phyloP scores from a whole-genome alignment of 1,140 invertebrate genomes.

The Drosophila orosa region DNA sequence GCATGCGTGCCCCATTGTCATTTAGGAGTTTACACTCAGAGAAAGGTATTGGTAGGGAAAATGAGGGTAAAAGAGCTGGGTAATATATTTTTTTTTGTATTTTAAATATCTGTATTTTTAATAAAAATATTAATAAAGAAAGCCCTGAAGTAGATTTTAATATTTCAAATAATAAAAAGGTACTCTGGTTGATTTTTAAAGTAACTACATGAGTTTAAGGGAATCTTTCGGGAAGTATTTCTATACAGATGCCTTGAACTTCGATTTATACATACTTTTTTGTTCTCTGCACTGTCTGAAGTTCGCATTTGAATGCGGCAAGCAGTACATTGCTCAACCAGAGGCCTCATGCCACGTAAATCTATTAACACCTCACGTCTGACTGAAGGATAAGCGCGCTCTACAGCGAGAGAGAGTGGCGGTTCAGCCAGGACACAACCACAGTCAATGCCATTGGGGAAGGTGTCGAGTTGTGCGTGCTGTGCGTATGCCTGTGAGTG shows the following conservation, averaged over 20 bases:
- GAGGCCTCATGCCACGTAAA: slow-evolving; percentile 63
- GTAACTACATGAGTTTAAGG: too few species aligned
- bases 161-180: too few species aligned
- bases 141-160: not conserved
- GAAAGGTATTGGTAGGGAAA: not conserved
- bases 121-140: not conserved
- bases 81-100: not conserved
- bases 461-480: slow-evolving; percentile 54
- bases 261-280: not conserved
- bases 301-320: slow-evolving; percentile 37
- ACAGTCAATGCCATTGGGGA: slow-evolving; percentile 38
- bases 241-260: not conserved
- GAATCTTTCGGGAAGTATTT: not conserved
- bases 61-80: not conserved
- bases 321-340: slow-evolving; percentile 53
- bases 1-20: slow-evolving; percentile 64
- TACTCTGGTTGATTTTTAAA: accelerated
- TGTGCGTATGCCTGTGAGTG: slow-evolving; percentile 3
- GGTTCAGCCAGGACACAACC: slow-evolving; percentile 7
- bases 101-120: too few species aligned
- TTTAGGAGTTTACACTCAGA: slow-evolving; percentile 35
- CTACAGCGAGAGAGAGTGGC: not conserved
- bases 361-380: slow-evolving; percentile 77
- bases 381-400: slow-evolving; percentile 39
- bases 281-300: slow-evolving; percentile 5